These are phyloP conservation scores for Synergus umbraculus DNA, from an alignment of 2,888 invertebrate genomes.

Conservation along the genomic window DNA sequence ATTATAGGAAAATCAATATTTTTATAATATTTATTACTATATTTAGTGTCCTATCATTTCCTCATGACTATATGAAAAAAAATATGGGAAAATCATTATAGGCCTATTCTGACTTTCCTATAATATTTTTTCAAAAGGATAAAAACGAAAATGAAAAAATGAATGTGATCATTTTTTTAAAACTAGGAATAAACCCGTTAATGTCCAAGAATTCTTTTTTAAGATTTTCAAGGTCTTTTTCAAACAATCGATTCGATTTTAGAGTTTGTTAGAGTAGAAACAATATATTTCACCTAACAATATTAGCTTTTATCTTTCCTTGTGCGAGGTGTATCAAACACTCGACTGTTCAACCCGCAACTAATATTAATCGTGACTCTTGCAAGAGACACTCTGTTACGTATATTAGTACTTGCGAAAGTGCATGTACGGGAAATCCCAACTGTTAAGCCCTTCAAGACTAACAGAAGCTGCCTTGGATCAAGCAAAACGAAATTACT, in stretches of 20 bases:
- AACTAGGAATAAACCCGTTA: not conserved
- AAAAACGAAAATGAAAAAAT: no score
- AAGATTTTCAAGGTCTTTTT: not conserved
- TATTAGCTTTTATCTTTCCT: not conserved
- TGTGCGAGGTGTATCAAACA: not conserved
- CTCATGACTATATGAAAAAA: no score
- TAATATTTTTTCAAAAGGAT: no score
- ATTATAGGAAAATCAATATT: no score
- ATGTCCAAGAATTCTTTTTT: not conserved
- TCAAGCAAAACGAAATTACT: not conserved
- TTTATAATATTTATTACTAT: no score
- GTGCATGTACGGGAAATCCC: not conserved
- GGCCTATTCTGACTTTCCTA: no score
- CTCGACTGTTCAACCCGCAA: not conserved
- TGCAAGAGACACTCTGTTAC: not conserved
- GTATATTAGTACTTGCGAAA: not conserved
- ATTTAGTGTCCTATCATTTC: no score
- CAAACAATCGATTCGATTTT: not conserved
- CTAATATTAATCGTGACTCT: not conserved
- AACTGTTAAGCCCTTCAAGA: not conserved
- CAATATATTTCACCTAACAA: not conserved
- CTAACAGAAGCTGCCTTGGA: not conserved
- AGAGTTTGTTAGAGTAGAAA: constrained; percentile 14
- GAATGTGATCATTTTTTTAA: no score
- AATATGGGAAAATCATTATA: no score